Evolutionary conservation across 1,140 invertebrate genomes (phyloP).

Genomic region (Zaprionus tsacasi): DNA sequence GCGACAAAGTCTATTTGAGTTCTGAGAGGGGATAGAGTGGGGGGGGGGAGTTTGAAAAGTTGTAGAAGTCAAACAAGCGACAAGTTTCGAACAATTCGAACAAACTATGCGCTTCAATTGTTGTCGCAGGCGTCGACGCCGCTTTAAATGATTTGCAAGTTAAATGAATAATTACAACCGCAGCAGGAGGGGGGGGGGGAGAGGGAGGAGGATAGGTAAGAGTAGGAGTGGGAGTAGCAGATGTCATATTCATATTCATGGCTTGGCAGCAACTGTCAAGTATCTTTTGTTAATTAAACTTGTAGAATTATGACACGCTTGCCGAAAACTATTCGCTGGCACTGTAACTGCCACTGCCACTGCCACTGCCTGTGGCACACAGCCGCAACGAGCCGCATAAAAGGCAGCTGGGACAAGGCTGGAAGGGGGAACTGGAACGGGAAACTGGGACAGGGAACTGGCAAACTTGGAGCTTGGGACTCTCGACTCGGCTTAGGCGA

Average conservation of each 20-base stretch:
- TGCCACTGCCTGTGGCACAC: constrained; percentile 30
- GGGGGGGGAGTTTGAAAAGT: constrained; percentile 46
- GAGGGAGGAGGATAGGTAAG: not conserved
- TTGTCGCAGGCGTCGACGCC: constrained; percentile 43
- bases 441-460: not conserved
- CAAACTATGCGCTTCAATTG: constrained; percentile 79
- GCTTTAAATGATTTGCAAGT: constrained; percentile 79
- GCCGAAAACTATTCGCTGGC: constrained; percentile 60
- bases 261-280: constrained; percentile 74
- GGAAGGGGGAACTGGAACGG: not conserved
- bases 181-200: constrained; percentile 42
- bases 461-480: not conserved
- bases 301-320: constrained; percentile 79
- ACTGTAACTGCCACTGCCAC: constrained; percentile 12
- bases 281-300: constrained; percentile 83
- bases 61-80: constrained; percentile 74
- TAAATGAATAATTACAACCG: constrained; percentile 81
- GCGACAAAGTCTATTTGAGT: constrained; percentile 82
- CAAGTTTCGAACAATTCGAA: constrained; percentile 66
- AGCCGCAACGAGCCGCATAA: constrained; percentile 53
- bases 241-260: constrained; percentile 57
- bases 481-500: constrained; percentile 47
- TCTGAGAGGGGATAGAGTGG: not conserved
- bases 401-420: constrained; percentile 36
- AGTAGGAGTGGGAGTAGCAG: constrained; percentile 21